Conservation (phyloP, 2,113 vertebrate genomes). For the Phalacrocorax pelagicus region DNA sequence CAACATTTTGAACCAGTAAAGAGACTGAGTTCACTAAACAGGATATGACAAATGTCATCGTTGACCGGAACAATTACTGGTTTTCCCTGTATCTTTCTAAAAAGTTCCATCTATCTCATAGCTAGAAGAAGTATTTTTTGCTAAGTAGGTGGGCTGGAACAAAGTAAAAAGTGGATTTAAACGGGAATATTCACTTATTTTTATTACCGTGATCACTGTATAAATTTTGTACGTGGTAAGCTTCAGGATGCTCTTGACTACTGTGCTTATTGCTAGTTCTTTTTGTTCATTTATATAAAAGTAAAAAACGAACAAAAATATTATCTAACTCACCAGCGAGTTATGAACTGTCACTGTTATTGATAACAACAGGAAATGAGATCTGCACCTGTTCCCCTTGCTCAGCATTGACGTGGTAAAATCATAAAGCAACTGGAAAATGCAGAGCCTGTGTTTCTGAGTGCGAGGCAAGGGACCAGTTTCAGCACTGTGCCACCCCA, state of each 20-base stretch:
- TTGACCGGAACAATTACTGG: conserved; percentile 28
- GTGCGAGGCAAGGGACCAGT: neutral
- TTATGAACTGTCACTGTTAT: conserved; percentile 48
- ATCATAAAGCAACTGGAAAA: neutral
- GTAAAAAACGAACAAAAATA: conserved; percentile 4
- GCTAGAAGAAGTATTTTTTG: neutral
- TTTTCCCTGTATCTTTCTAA: neutral
- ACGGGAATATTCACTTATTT: neutral
- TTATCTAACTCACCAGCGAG: conserved; percentile 19
- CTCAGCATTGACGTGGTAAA: neutral
- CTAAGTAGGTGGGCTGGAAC: neutral
- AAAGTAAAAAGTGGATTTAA: neutral
- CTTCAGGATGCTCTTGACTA: neutral
- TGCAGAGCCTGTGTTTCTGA: neutral
- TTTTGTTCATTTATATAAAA: conserved; percentile 7
- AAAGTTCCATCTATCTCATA: neutral
- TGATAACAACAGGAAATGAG: conserved; percentile 68
- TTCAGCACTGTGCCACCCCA: neutral
- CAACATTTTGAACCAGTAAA: neutral
- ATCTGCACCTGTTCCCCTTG: neutral
- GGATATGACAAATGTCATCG: conserved; percentile 12
- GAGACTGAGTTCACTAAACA: conserved; percentile 24
- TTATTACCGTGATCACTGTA: neutral
- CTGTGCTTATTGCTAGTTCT: neutral
- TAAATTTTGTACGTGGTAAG: neutral